Evolutionary conservation across 2,797 vertebrate genomes (phyloP), one percentile per base, ranked within the genome.

Genomic region (Poeciliopsis infans): DNA sequence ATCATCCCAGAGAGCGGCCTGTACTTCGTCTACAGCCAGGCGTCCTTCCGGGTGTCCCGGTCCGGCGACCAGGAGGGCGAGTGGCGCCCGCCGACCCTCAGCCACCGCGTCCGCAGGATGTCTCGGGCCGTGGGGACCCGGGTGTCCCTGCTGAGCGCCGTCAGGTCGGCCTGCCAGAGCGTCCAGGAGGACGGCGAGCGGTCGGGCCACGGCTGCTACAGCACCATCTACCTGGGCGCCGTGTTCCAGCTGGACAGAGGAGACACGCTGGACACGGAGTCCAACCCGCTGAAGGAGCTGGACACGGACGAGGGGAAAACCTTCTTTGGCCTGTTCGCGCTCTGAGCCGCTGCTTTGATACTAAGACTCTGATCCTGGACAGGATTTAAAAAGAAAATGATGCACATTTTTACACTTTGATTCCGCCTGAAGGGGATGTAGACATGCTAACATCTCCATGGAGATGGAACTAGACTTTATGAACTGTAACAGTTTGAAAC

Each of bases 11-110:
- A 75, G 0, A 80, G 55, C 0, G 96, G 96, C 55, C 91, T 95
- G 3, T 96, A 94, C 93, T 96, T 96, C 3, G 91, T 96, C 83
- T 96, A 96, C 92, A 96, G 94, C 87, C 96, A 96, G 89, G 95
- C 90, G 0, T 96, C 95, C 0, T 96, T 95, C 87, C 81, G 82
- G 5, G 86, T 95, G 18, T 83, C 79, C 80, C 95, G 95, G 72
- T 39, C 41, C 1, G 57, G 70, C 0, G 59, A 79, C 1, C 43
- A 23, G 0, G 33, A 20, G 0, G 23, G 11, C 0, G 79, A 20
- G 0, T 41, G 10, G 0, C 33, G 4, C 13, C 23, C 74, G 15
- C 39, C 20, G 0, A 81, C 92, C 1, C 85, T 96, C 72, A 95
- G 92, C 85, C 95, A 96, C 88, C 43, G 49, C 4, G 87, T 96